These are phyloP conservation scores for Clunio marinus DNA, from an alignment of 2,888 invertebrate genomes.

Conservation along the genomic window DNA sequence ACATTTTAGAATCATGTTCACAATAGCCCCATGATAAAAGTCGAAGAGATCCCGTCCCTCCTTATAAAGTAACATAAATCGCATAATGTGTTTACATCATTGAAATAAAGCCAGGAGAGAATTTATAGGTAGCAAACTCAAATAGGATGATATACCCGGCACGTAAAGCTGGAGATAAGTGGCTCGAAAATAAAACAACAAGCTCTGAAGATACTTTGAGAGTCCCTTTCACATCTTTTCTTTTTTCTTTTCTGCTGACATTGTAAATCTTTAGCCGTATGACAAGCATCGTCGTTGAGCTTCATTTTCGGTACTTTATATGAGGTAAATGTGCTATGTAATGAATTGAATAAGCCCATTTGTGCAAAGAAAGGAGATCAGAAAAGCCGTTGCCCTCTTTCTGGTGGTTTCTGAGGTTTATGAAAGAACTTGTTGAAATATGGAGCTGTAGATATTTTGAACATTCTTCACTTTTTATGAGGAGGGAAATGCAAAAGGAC, in stretches of 20 bases:
- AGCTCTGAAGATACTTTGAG: not conserved
- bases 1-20: conserved; percentile 12
- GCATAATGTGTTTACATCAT: conserved; percentile 17
- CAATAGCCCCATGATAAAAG: conserved; percentile 13
- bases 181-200: conserved; percentile 34
- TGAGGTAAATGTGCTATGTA: conserved; percentile 32
- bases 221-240: conserved; percentile 23
- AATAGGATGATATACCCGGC: not conserved
- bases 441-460: too few species aligned
- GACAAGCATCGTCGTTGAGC: conserved; percentile 15
- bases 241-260: conserved; percentile 34
- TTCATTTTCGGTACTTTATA: conserved; percentile 18
- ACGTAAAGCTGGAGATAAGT: conserved; percentile 16
- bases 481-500: not conserved
- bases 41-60: not conserved
- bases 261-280: conserved; percentile 29
- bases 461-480: not conserved
- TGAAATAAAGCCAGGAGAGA: not conserved
- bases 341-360: conserved; percentile 37
- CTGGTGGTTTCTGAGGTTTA: conserved; percentile 1
- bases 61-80: not conserved
- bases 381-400: conserved; percentile 31
- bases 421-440: conserved; percentile 25
- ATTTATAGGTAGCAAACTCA: conserved; percentile 20
- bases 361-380: conserved; percentile 14